phyloP scores from a whole-genome alignment of 2,113 vertebrate species.

The Clinocottus analis region DNA sequence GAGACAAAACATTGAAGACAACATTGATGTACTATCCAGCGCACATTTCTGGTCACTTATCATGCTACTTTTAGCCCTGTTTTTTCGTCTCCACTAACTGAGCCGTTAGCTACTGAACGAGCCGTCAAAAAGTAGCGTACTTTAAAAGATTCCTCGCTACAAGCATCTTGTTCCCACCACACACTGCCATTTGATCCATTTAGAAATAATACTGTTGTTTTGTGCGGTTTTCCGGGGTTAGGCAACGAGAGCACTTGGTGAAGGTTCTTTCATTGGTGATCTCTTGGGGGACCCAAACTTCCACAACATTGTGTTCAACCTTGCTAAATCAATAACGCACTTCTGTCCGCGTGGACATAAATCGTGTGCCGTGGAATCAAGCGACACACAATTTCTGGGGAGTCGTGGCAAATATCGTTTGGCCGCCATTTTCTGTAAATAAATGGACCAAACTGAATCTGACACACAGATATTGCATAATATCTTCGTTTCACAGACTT shows the following conservation, averaged over 20 bases:
- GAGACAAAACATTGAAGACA: too few species aligned
- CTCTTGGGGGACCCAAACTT: not conserved
- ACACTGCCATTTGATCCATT: not conserved
- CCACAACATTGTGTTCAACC: not conserved
- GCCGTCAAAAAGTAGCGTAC: not conserved
- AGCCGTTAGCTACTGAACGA: too few species aligned
- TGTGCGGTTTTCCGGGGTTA: not conserved
- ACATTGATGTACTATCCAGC: too few species aligned
- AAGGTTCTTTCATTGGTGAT: not conserved
- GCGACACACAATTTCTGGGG: not conserved
- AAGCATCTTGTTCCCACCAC: not conserved
- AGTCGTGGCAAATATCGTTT: not conserved
- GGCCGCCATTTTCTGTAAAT: not conserved
- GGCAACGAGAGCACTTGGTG: not conserved
- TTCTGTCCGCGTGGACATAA: not conserved
- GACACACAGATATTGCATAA: not conserved
- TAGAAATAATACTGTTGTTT: not conserved
- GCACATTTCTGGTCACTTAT: too few species aligned
- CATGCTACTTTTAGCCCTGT: not conserved
- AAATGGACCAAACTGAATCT: not conserved
- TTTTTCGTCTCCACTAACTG: not conserved
- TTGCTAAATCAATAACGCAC: not conserved
- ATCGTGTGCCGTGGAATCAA: not conserved
- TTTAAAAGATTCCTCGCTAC: not conserved
- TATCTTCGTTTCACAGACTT: not conserved